Conservation (phyloP, 2,113 vertebrate species). For the Corvus cornix region DNA sequence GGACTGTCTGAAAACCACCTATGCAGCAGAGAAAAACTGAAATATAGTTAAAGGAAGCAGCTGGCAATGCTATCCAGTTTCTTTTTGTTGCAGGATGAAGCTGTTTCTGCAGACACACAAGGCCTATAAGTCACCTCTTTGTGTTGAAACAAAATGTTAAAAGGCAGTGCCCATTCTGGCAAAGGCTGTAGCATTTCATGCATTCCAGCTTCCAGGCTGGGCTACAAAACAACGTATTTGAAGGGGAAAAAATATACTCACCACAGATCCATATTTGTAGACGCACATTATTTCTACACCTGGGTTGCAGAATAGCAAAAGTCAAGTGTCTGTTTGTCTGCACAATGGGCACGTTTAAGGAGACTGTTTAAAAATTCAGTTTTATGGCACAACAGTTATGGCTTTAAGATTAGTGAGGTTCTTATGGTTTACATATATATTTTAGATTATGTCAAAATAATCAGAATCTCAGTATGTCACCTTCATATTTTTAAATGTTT, state of each 20-base stretch:
- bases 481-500: neutral
- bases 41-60: neutral
- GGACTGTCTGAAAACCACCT: neutral
- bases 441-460: neutral
- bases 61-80: neutral
- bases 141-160: neutral
- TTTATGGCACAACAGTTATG: neutral
- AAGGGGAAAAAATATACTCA: slow-evolving; percentile 73
- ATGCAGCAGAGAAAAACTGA: neutral
- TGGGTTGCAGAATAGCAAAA: slow-evolving; percentile 71
- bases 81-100: neutral
- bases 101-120: neutral
- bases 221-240: neutral
- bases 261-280: slow-evolving; percentile 97
- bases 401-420: neutral
- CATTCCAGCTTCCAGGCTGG: neutral
- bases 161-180: neutral
- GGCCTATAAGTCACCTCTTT: neutral
- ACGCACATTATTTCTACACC: slow-evolving; percentile 97
- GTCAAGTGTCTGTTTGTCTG: neutral
- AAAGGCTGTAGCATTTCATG: neutral
- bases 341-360: neutral
- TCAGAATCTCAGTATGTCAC: neutral
- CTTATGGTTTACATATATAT: neutral
- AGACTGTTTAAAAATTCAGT: neutral